phyloP scores from a whole-genome alignment of 2,797 vertebrate species.

The Coilia nasus region DNA sequence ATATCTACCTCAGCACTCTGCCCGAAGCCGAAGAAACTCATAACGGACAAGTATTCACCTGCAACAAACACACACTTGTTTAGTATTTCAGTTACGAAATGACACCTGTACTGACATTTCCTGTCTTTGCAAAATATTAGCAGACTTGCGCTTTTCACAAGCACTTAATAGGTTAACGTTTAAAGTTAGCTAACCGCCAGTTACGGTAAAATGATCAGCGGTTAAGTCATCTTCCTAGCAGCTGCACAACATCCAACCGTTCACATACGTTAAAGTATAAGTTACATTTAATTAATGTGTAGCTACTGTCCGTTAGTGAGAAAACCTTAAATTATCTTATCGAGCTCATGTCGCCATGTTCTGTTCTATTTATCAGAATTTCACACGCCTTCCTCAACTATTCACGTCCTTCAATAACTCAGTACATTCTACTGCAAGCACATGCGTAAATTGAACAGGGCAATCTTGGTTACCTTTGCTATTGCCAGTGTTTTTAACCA shows the following conservation, averaged over 20 bases:
- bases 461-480: neutral
- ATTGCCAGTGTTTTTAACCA: constrained; percentile 21
- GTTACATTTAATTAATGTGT: neutral
- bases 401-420: neutral
- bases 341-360: constrained; percentile 21
- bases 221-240: neutral
- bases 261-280: neutral
- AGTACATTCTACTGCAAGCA: neutral
- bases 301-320: neutral
- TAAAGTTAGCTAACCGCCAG: neutral
- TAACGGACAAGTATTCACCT: constrained; percentile 65
- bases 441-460: neutral
- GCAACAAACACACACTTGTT: neutral
- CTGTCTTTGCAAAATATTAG: neutral
- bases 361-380: constrained; percentile 13
- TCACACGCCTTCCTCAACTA: neutral
- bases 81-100: neutral
- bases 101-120: neutral
- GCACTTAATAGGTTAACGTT: neutral
- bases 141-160: neutral
- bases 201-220: neutral
- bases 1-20: constrained; percentile 94
- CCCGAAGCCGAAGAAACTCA: constrained; percentile 96
- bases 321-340: neutral
- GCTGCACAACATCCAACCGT: neutral